Conservation (phyloP, 1,140 invertebrate genomes). For the Leptinotarsa defecta region DNA sequence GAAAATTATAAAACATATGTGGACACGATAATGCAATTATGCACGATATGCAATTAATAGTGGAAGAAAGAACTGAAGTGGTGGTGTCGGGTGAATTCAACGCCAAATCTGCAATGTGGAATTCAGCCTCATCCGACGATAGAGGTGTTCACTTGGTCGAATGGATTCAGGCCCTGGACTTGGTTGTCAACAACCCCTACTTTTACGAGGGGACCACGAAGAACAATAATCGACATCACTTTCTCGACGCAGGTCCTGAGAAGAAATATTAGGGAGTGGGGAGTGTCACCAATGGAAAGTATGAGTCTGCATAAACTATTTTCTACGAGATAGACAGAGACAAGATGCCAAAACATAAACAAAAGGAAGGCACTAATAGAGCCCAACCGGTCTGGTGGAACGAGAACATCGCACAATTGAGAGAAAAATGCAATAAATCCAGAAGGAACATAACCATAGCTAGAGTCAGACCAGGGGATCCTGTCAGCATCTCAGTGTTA, state of each 20-base stretch:
- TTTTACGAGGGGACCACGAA: neutral
- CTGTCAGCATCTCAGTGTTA: neutral
- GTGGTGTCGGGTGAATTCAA: slow-evolving; percentile 19
- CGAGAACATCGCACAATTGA: neutral
- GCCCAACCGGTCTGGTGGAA: slow-evolving; percentile 6
- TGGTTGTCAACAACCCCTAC: slow-evolving; percentile 12
- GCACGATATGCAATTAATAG: neutral
- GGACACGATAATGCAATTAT: too few relatives aligned
- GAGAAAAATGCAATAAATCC: neutral
- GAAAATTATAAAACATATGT: neutral
- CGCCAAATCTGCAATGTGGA: slow-evolving; percentile 6
- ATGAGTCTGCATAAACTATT: slow-evolving; percentile 15
- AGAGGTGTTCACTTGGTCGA: slow-evolving; percentile 19
- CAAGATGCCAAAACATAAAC: neutral
- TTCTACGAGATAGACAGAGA: neutral
- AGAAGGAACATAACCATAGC: neutral
- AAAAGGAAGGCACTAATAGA: neutral
- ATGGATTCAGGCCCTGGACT: neutral
- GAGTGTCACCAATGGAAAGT: neutral
- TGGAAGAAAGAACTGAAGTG: neutral
- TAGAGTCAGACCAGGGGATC: neutral
- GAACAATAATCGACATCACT: slow-evolving; percentile 13
- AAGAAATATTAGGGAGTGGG: neutral
- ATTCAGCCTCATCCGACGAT: neutral
- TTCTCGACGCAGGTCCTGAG: neutral